phyloP scores from a whole-genome alignment of 1,140 invertebrate species.

The Elysia chlorotica region DNA sequence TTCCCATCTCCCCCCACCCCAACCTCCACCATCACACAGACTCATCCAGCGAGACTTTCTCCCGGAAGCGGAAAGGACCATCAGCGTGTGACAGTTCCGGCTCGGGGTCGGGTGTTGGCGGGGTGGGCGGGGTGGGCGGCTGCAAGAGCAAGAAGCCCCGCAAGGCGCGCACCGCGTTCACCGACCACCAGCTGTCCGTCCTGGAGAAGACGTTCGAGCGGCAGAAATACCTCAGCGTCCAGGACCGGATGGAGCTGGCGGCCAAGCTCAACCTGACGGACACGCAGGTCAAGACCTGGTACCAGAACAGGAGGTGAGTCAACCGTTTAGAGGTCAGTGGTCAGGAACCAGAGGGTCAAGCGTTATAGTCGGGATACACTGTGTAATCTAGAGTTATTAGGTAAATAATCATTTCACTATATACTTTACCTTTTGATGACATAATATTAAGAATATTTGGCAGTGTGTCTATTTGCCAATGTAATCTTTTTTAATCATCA shows the following conservation, averaged over 20 bases:
- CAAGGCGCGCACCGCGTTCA: conserved; percentile 97
- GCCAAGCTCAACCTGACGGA: conserved; percentile 93
- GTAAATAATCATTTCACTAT: no score
- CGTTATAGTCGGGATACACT: no score
- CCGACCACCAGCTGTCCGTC: conserved; percentile 94
- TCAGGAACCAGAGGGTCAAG: no score
- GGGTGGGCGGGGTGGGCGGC: no score
- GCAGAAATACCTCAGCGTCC: conserved; percentile 98
- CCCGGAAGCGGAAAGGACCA: background rate
- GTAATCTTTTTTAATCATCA: no score
- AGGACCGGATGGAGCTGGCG: conserved; percentile 97
- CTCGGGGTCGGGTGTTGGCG: background rate
- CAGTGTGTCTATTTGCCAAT: no score
- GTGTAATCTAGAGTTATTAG: no score
- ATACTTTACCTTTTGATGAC: no score
- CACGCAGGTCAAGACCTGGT: conserved; percentile 99
- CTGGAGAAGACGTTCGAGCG: conserved; percentile 97
- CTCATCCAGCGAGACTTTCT: no score
- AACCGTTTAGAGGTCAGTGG: no score
- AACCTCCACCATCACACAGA: no score
- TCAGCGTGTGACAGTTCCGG: background rate
- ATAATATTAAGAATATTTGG: no score
- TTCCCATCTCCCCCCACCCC: background rate
- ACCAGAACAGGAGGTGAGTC: conserved; percentile 91
- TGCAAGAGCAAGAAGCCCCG: conserved; percentile 83